Conservation (phyloP, 2,797 vertebrate genomes). For the Morus bassanus region DNA sequence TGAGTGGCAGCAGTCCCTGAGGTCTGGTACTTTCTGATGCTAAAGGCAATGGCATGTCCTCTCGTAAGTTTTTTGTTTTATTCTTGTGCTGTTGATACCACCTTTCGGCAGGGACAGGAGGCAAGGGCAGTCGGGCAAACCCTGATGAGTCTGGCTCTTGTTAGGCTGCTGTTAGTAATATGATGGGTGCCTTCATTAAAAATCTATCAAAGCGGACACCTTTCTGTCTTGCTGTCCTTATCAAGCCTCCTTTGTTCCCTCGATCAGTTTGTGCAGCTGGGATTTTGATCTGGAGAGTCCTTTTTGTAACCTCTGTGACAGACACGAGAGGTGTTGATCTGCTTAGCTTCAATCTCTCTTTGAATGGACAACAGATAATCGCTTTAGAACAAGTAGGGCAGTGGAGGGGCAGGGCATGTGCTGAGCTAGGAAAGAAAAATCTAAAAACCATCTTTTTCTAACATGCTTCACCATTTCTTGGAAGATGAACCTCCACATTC, state of each 20-base stretch:
- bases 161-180: neutral
- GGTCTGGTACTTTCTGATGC: neutral
- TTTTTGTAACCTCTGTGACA: conserved; percentile 56
- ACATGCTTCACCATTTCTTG: neutral
- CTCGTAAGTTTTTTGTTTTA: neutral
- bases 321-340: conserved; percentile 78
- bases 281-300: conserved; percentile 59
- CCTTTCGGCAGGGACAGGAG: neutral
- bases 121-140: neutral
- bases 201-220: neutral
- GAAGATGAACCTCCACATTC: neutral
- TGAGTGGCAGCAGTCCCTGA: neutral
- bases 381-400: conserved; percentile 79
- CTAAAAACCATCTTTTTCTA: accelerated
- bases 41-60: neutral
- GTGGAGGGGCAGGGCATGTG: neutral
- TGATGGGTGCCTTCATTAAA: neutral
- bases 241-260: neutral
- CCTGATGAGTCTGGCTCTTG: neutral
- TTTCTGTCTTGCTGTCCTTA: neutral
- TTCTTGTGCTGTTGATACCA: neutral
- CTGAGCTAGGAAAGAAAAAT: neutral
- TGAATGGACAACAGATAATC: conserved; percentile 81
- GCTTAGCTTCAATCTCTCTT: conserved; percentile 85
- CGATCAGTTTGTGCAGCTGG: neutral